Base-by-base conservation (phyloP, 2,888 invertebrate species). In the Sisyra nigra region DNA sequence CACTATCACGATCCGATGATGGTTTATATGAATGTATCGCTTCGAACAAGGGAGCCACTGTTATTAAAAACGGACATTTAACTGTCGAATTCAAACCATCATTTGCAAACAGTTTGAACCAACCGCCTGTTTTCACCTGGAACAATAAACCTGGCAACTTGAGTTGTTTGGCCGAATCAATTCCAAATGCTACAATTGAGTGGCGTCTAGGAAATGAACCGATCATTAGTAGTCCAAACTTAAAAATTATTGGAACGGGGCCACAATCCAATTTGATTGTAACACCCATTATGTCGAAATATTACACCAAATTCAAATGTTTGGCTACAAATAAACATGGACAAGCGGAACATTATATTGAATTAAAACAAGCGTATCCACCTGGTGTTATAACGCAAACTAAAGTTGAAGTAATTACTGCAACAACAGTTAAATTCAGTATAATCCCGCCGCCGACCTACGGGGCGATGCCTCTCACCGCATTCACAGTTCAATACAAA, bases 111-210 rank as follows among this genome's bases (percentile, higher is more conserved):
- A 74, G 73, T 57, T 71, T 70, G 62, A 72, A 78, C 30, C 67
- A 74, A 32, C 75, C 80, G 3, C 83, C 85, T 1, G 73, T 79
- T 1, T 89, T 83, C 76, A 82, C 82, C 29, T 92, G 91, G 91
- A 78, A 81, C 40, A 71, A 75, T 33, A 73, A 73, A 52, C 77
- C 80, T 1, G 85, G 82, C 2, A 92, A 92, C 60, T 68, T 92
- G 5, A 85, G 83, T 46, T 92, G 92, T 57, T 68, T 85, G 37
- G 88, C 89, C n/a, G 84, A 87, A 51, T 67, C 71, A 17, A 76
- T 92, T 53, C 92, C 92, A 3, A 92, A 92, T 58, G 92, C 92
- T 1, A 91, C 91, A 6, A 87, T 92, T 51, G 76, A 77, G 55
- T 92, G 91, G 91, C 74, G 72, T 60, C 74, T 67, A 60, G 66